Conservation (phyloP, 1,140 invertebrate species). For the Eueides isabella region DNA sequence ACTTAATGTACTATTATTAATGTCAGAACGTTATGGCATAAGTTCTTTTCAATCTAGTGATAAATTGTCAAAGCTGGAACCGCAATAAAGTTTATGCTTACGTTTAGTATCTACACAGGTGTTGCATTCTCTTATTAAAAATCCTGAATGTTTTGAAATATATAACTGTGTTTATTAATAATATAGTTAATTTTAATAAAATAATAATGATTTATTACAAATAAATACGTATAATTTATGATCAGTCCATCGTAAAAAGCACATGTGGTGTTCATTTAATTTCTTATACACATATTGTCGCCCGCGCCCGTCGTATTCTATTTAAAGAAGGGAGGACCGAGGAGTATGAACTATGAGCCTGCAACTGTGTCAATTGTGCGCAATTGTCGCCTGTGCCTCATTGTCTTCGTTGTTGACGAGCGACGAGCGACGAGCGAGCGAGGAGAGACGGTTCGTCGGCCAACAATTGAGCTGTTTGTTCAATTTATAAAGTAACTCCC, state of each 20-base stretch:
- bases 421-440: conserved; percentile 21
- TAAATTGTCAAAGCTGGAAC: conserved; percentile 16
- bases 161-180: background rate
- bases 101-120: conserved; percentile 24
- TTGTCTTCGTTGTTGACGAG: conserved; percentile 37
- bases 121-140: conserved; percentile 14
- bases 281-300: background rate
- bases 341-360: conserved; percentile 23
- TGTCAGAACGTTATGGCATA: background rate
- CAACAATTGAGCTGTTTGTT: conserved; percentile 45
- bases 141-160: background rate
- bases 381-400: conserved; percentile 38
- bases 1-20: conserved; percentile 3
- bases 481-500: conserved; percentile 43
- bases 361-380: conserved; percentile 39
- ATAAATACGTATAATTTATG: background rate
- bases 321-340: conserved; percentile 12
- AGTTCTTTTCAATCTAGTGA: conserved; percentile 16
- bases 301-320: background rate
- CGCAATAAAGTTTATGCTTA: conserved; percentile 19
- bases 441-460: conserved; percentile 26
- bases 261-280: conserved; percentile 7
- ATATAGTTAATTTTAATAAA: background rate
- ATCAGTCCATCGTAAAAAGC: background rate
- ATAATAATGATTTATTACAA: background rate